Base-by-base conservation (phyloP, 2,888 invertebrate genomes). In the Tiphia femorata region DNA sequence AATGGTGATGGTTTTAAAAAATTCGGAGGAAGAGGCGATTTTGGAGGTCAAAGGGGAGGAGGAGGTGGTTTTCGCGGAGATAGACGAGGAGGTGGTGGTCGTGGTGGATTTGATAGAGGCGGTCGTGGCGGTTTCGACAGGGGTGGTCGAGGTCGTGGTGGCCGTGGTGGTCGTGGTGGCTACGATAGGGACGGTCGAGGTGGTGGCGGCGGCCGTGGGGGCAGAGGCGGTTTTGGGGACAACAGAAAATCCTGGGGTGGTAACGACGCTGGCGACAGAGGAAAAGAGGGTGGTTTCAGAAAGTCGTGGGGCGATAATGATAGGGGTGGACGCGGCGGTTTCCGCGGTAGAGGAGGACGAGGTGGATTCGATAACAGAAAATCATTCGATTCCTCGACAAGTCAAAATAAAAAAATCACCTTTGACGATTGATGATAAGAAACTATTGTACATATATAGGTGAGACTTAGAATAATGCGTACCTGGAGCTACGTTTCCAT, bases 321-420 rank as follows among this genome's bases (percentile, higher is more conserved):
- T 7, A 67, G 62, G 0, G 65, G 67, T 1, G 60, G n/a, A n/a
- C n/a, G n/a, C n/a, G 71, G 77, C 1, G 75, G 75, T n/a, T 77
- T 80, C 46, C 64, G 72, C 14, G 65, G 75, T n/a, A 77, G 85
- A n/a, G n/a, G n/a, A n/a, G n/a, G n/a, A n/a, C n/a, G n/a, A n/a
- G 85, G 88, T 76, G 89, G 90, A 77, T 91, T 89, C 71, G 89
- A 86, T 14, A 71, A 59, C 30, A 73, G 75, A 44, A 77, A 68
- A 59, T 79, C 81, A 2, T 80, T 81, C 47, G 78, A 77, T 2
- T 60, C 56, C 2, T 84, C 85, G 33, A 73, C 87, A n/a, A 66
- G 83, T 58, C 89, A 90, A 83, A 93, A 92, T 82, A 93, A 92
- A 86, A 92, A 92, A 85, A 92, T 92, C 57, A 88, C 86, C 49